A percentile compares a stretch with the other conserved stretches of the same genome.
Conservation (phyloP, 92 coral and sea anemone species). For the Bergia sp. region DNA sequence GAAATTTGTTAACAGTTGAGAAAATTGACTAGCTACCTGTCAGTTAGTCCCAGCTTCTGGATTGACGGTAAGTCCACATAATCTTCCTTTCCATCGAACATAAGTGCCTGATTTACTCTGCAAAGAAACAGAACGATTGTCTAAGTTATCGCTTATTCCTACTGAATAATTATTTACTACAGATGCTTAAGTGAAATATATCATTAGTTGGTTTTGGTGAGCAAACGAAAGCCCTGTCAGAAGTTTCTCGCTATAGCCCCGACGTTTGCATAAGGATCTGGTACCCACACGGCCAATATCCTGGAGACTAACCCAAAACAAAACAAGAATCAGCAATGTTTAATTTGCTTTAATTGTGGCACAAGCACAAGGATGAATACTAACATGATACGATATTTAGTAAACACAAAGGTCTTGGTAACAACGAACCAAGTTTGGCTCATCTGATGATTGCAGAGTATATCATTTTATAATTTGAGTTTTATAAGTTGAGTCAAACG, state of each 20-base stretch:
- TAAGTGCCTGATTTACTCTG: constrained; percentile 86
- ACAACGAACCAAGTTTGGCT: too few relatives aligned
- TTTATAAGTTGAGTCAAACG: background rate
- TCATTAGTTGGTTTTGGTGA: background rate
- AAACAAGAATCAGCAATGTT: too few relatives aligned
- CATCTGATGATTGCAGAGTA: too few relatives aligned
- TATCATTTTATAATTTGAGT: too few relatives aligned
- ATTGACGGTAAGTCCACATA: constrained; percentile 82
- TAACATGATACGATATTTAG: too few relatives aligned
- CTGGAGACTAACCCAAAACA: too few relatives aligned
- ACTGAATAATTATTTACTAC: background rate
- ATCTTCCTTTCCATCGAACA: constrained; percentile 91
- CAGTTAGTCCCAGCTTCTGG: constrained; percentile 68
- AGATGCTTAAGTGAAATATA: background rate
- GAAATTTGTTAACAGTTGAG: background rate
- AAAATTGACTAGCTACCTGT: constrained; percentile 58
- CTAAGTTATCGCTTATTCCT: background rate
- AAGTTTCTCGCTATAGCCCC: too few relatives aligned
- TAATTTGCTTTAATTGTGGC: too few relatives aligned
- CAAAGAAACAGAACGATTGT: background rate
- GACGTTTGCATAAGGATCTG: too few relatives aligned
- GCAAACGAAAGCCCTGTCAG: background rate
- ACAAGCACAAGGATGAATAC: too few relatives aligned
- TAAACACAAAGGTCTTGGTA: too few relatives aligned
- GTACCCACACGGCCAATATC: too few relatives aligned